phyloP scores from a whole-genome alignment of 92 coral and sea anemone genomes.

The Parazoanthus darwini region DNA sequence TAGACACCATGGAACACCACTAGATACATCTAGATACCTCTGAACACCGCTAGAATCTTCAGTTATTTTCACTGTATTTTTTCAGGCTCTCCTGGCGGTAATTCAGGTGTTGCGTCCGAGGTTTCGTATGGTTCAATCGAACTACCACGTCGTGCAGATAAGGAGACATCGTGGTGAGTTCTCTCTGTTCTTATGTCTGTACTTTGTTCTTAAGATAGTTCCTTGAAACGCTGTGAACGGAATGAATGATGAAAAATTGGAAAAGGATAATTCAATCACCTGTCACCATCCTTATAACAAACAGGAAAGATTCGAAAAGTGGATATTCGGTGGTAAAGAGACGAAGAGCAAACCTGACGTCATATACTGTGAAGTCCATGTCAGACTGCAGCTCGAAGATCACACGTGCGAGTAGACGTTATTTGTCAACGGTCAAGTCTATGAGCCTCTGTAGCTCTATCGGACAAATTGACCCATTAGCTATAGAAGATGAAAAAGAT shows the following conservation, averaged over 20 bases:
- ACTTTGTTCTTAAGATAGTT: not conserved
- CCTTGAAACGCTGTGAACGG: not conserved
- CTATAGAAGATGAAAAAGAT: not conserved
- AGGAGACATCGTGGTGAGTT: slow-evolving; percentile 15
- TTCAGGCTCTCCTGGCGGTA: not conserved
- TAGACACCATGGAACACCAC: not conserved
- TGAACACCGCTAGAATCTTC: not conserved
- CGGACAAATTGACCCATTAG: not conserved
- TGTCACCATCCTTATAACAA: not conserved
- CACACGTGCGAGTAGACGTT: slow-evolving; percentile 1
- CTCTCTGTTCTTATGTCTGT: not conserved
- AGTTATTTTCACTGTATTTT: not conserved
- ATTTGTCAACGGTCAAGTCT: slow-evolving; percentile 16
- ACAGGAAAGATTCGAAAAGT: not conserved
- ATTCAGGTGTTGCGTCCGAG: not conserved
- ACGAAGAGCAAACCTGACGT: slow-evolving; percentile 4
- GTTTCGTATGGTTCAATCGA: not conserved
- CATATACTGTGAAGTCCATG: slow-evolving; percentile 27
- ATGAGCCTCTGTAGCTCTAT: slow-evolving; percentile 26
- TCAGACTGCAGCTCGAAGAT: slow-evolving; percentile 6
- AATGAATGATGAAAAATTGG: not conserved
- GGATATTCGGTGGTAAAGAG: not conserved
- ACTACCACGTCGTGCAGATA: slow-evolving; percentile 12
- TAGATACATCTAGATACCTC: not conserved
- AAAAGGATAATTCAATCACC: not conserved